Evolutionary conservation across 1,140 invertebrate species (phyloP).

Genomic region (Batillaria attramentaria): DNA sequence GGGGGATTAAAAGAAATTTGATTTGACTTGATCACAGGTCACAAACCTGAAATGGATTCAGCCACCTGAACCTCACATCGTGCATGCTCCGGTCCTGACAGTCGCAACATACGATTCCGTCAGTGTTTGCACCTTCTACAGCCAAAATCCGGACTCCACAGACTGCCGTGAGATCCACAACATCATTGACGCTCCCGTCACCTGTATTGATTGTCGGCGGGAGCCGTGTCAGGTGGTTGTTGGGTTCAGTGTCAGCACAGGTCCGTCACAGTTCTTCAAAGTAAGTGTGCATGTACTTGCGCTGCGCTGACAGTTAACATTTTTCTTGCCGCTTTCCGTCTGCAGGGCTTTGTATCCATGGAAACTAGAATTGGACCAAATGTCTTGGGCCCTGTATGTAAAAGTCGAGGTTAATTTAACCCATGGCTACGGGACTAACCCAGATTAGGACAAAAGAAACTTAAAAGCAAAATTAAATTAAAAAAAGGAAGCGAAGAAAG

Average conservation of each 20-base stretch:
- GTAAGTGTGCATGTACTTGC: no score
- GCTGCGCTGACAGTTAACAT: background rate
- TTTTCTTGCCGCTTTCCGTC: conserved; percentile 3
- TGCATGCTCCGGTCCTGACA: conserved; percentile 24
- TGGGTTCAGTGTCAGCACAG: conserved; percentile 40
- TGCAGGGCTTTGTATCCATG: no score
- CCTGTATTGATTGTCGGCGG: conserved; percentile 47
- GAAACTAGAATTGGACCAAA: no score
- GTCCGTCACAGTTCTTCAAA: conserved; percentile 33
- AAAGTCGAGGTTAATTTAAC: no score
- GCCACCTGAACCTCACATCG: background rate
- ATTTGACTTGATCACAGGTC: conserved; percentile 35
- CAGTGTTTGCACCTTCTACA: conserved; percentile 27
- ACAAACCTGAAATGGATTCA: conserved; percentile 35
- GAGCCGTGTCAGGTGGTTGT: conserved; percentile 49
- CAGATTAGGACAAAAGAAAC: no score
- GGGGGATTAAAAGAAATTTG: no score
- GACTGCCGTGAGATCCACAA: conserved; percentile 54
- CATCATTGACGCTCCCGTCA: conserved; percentile 48
- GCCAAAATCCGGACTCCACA: background rate
- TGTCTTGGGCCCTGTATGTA: no score
- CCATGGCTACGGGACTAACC: no score
- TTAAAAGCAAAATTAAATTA: no score
- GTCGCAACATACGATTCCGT: conserved; percentile 36
- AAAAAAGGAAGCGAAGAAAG: no score